Evolutionary conservation across 1,140 invertebrate genomes (phyloP).

Genomic region (Calycopis cecrops): DNA sequence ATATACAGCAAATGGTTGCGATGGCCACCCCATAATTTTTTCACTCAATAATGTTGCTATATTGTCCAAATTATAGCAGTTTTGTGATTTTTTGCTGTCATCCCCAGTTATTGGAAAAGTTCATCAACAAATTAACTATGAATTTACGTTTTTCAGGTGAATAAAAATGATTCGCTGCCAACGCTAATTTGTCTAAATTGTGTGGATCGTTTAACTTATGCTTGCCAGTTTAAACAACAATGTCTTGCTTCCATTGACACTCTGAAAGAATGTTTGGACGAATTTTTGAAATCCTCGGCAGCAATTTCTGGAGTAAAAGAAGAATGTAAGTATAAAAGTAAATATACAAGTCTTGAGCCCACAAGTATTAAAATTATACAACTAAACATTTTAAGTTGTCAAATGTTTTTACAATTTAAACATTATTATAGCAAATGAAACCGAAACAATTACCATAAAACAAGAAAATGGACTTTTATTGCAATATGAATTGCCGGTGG

Average conservation of each 20-base stretch:
- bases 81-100: conserved; percentile 65
- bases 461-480: conserved; percentile 68
- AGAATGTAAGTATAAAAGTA: conserved; percentile 24
- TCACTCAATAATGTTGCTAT: conserved; percentile 71
- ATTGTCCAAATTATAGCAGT: conserved; percentile 48
- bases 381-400: neutral
- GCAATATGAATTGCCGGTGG: conserved; percentile 69
- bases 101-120: conserved; percentile 44
- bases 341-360: neutral
- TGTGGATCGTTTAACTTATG: conserved; percentile 67
- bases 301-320: conserved; percentile 32
- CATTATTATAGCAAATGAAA: conserved; percentile 39
- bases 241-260: conserved; percentile 68
- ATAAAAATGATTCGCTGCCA: conserved; percentile 65
- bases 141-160: conserved; percentile 52
- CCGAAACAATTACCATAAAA: conserved; percentile 69
- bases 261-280: conserved; percentile 66
- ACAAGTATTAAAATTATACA: neutral
- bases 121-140: conserved; percentile 21
- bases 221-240: conserved; percentile 72
- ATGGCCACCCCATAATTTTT: conserved; percentile 72
- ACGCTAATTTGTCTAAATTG: conserved; percentile 71
- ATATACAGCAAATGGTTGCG: conserved; percentile 72
- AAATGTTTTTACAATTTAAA: neutral
- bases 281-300: conserved; percentile 57